Evolutionary conservation across 2,113 vertebrate species (phyloP), one percentile per base, ranked within the genome.

Genomic region (Carassius carassius): DNA sequence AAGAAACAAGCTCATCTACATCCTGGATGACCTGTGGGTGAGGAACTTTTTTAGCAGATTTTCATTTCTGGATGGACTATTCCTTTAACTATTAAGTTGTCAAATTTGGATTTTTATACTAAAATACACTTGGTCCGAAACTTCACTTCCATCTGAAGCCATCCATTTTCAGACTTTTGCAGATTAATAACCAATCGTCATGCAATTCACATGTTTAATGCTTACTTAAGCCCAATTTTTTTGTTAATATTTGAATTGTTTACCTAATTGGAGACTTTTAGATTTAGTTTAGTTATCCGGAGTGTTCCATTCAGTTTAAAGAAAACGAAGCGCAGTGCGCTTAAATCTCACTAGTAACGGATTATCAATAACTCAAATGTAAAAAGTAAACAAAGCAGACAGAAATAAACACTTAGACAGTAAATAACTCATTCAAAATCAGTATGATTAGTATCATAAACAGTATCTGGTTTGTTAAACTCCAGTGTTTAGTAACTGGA

Each of bases 361-460:
- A 74, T 65, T 37, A 23, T 60, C 35, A 7, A 65, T n/a, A 69
- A 17, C n/a, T 37, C 58, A 23, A 21, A 70, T 10, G 16, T 51
- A 23, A 47, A 69, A 62, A 63, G 74, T 56, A 56, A 77, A 75
- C 60, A 14, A 70, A 77, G 23, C 60, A 77, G 44, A 79, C 67
- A 89, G 81, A 23, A 69, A 73, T 77, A 75, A 56, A 78, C 16
- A 74, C 6, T 58, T 23, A 32, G 72, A 67, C 54, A 84, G 73
- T 7, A 74, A 82, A 37, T 51, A 82, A 62, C 81, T 83, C 44
- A 78, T 3, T 86, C 81, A 6, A 76, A 29, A 81, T 89, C 92
- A 94, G 91, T 93, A 91, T 89, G 83, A 75, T 87, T 78, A 89
- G 76, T 80, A 13, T 32, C 84, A 83, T 69, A 83, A 3, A 72